Base-by-base conservation (phyloP, 2,888 invertebrate genomes). In the Trissoscelio sp. region DNA sequence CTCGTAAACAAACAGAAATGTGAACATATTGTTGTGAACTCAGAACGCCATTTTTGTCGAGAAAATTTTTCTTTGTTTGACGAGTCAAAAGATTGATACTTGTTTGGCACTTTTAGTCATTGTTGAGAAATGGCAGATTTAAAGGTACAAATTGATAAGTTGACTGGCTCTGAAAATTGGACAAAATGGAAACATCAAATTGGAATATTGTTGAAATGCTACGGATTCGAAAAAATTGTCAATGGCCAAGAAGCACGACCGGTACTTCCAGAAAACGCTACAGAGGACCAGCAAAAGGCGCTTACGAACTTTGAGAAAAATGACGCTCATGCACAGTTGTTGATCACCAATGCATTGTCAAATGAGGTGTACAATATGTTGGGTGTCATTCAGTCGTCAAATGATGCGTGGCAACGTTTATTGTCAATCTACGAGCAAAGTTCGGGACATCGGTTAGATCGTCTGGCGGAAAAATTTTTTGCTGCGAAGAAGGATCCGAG, bases 101-200 rank as follows among this genome's bases (percentile, higher is more conserved):
- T 42, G 42, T 28, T 53, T 53, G 53, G 4, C 12, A 53, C 12
- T 53, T 53, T 53, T 55, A 55, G 55, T 31, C 55, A 28, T 24
- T 24, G 7, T 24, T 6, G 28, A 14, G 20, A 44, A 12, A 60
- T 60, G 60, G 16, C 60, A 18, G 60, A 44, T 44, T 60, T 60
- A 34, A 60, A 44, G 11, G 28, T 60, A n/a, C 60, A 60, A 28
- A 60, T 60, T 28, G 44, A 28, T 9, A 60, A 60, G 44, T 44
- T 44, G 28, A 44, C 28, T 9, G 60, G 60, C 7, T 11, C 1
- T 34, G 60, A 60, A 34, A 60, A 60, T 28, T 60, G 60, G 44
- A 60, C 60, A 3, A 60, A 44, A 44, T 60, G 60, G 60, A 60
- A 60, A 20, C 60, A 44, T 60, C 60, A 60, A 44, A 60, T 60